Conservation (phyloP, 2,888 invertebrate species). For the Chalcis sispes region DNA sequence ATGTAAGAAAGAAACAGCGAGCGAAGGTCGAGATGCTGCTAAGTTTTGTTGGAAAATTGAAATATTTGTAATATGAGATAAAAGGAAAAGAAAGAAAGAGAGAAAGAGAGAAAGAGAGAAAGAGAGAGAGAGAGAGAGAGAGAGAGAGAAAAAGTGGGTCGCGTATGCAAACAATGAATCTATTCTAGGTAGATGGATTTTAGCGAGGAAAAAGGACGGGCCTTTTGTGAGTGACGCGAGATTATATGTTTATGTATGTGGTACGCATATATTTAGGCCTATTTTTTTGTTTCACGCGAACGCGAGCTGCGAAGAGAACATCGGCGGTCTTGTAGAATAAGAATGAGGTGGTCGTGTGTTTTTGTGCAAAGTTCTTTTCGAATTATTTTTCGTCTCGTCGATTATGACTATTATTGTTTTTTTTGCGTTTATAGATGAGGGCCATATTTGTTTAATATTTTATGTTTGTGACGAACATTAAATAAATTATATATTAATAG, state of each 20-base stretch:
- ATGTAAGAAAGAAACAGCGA: not conserved
- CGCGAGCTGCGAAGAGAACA: not conserved
- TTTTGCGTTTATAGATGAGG: not conserved
- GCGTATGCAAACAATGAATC: slow-evolving; percentile 26
- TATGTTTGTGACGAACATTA: too few species aligned
- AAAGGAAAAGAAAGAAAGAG: not conserved
- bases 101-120: too few species aligned
- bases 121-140: not conserved
- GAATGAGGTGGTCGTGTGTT: not conserved
- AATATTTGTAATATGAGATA: slow-evolving; percentile 23
- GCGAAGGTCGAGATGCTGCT: not conserved
- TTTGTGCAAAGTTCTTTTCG: not conserved
- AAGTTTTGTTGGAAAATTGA: slow-evolving; percentile 15
- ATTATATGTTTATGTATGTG: not conserved
- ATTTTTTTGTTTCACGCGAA: not conserved
- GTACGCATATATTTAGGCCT: slow-evolving; percentile 29
- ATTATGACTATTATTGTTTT: not conserved
- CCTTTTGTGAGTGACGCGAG: slow-evolving; percentile 11
- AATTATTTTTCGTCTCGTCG: not conserved
- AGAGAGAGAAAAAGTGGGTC: slow-evolving; percentile 27
- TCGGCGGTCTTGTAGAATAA: not conserved
- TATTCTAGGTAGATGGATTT: not conserved
- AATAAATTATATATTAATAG: too few species aligned
- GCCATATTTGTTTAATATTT: too few species aligned
- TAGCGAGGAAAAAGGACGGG: not conserved